Conservation (phyloP, 1,140 invertebrate species). For the Cepaea nemoralis region DNA sequence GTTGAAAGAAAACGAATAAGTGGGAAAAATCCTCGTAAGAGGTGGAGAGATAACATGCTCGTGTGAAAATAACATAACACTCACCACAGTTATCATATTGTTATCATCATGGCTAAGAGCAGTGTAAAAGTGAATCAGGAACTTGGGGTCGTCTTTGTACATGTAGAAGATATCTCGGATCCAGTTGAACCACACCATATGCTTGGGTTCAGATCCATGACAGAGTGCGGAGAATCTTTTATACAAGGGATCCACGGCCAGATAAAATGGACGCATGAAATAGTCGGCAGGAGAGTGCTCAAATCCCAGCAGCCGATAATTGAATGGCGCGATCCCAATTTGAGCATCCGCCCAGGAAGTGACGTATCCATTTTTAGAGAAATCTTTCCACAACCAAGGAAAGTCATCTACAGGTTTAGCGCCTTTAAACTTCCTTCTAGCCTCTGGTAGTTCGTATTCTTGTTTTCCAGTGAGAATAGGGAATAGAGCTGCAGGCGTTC, state of each 20-base stretch:
- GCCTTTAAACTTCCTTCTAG: constrained; percentile 82
- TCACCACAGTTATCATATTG: constrained; percentile 81
- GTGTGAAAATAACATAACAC: no score
- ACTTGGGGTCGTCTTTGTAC: constrained; percentile 81
- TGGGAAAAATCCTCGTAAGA: no score
- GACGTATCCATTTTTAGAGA: constrained; percentile 76
- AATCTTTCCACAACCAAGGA: constrained; percentile 75
- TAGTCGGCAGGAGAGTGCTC: constrained; percentile 87
- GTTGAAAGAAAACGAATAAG: no score
- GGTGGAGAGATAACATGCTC: no score
- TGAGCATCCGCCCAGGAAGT: constrained; percentile 84
- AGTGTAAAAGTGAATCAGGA: constrained; percentile 87
- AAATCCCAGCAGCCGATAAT: constrained; percentile 91
- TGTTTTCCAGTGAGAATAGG: constrained; percentile 89
- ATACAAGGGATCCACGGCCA: constrained; percentile 78
- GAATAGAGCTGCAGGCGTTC: constrained; percentile 92
- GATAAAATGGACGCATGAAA: constrained; percentile 87
- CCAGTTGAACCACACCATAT: constrained; percentile 81
- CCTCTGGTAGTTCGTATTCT: constrained; percentile 77
- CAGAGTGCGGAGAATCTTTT: constrained; percentile 73
- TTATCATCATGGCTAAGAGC: constrained; percentile 85
- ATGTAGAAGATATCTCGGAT: constrained; percentile 76
- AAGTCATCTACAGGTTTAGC: constrained; percentile 82
- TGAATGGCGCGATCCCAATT: constrained; percentile 87
- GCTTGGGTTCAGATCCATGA: constrained; percentile 82